Base-by-base conservation (phyloP, 2,113 vertebrate species). In the Osmerus eperlanus region DNA sequence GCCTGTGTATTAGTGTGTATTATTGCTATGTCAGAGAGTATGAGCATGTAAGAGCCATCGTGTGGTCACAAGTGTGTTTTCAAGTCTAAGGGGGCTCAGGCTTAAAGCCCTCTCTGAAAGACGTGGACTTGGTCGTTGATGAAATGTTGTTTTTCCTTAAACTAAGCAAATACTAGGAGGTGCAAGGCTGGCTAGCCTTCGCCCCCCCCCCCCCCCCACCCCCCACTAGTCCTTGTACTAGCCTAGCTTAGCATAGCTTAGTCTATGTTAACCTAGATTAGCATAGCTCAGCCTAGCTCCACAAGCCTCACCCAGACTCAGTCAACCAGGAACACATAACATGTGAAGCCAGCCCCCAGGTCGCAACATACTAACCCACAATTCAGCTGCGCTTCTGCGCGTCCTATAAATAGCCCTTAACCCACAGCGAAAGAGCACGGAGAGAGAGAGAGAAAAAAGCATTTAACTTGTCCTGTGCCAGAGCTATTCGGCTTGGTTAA, bases 361-460 rank as follows among this genome's bases (percentile, higher is more conserved):
- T 12, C 76, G 70, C 84, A 90, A 83, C 86, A 84, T 68, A 86
- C 83, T 88, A 82, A 88, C 87, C 85, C 82, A 87, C 81, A 87
- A 88, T 80, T 69, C 79, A 60, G 77, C 77, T 77, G 75, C 76
- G 77, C 84, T 66, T 72, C 79, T 61, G 54, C 68, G 51, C 68
- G 2, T 15, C 7, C 85, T 83, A 85, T 79, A 88, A 85, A 88
- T 88, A 90, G 82, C 72, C 52, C 75, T 86, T 84, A 86, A 87
- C 86, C 82, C 82, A 81, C 85, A 87, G 83, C 63, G 0, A 76
- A 78, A 18, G 51, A 11, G 13, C 64, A 70, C 25, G 0, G 67
- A 7, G 18, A 73, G 67, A 3, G 61, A 59, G 53, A 4, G 60
- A 58, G 28, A 28, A 32, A 56, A 68, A 55, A 18, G 23, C 1